Conservation (phyloP, 30 jellyfish, hydroid and myxozoan genomes). For the Turritopsis rubra region DNA sequence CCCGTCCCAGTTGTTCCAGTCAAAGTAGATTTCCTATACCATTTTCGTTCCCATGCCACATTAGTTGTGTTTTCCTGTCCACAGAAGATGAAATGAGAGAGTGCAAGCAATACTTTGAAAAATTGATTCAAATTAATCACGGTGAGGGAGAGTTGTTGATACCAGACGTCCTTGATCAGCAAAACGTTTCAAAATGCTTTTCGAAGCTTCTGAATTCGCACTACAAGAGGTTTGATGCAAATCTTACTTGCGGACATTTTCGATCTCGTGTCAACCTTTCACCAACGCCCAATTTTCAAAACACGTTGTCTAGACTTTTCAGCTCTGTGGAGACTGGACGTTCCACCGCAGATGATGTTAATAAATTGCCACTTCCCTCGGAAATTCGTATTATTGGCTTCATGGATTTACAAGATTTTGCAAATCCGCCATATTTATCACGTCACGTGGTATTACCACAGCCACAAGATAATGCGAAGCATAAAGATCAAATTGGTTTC, state of each 20-base stretch:
- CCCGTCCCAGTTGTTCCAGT: not conserved
- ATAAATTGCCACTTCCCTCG: conserved; percentile 41
- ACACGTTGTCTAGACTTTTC: conserved; percentile 32
- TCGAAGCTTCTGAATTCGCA: conserved; percentile 40
- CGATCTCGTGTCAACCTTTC: conserved; percentile 60
- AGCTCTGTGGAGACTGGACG: conserved; percentile 36
- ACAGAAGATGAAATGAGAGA: conserved; percentile 38
- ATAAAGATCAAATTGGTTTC: conserved; percentile 23
- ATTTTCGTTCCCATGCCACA: conserved; percentile 70
- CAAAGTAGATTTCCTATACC: conserved; percentile 55
- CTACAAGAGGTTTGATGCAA: conserved; percentile 55
- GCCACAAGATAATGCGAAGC: conserved; percentile 47
- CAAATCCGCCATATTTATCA: conserved; percentile 75
- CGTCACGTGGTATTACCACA: conserved; percentile 75
- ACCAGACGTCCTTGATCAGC: conserved; percentile 54
- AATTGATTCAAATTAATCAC: conserved; percentile 46
- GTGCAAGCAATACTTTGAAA: conserved; percentile 38
- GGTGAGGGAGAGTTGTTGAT: conserved; percentile 59
- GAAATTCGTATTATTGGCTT: conserved; percentile 55
- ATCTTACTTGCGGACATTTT: conserved; percentile 64
- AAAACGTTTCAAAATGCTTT: conserved; percentile 46
- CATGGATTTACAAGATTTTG: conserved; percentile 63
- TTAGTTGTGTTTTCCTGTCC: conserved; percentile 52
- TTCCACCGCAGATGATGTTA: conserved; percentile 25
- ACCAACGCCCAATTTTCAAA: conserved; percentile 70